These are phyloP conservation scores for Aporophyla lueneburgensis DNA, from an alignment of 2,888 invertebrate genomes.

Conservation along the genomic window DNA sequence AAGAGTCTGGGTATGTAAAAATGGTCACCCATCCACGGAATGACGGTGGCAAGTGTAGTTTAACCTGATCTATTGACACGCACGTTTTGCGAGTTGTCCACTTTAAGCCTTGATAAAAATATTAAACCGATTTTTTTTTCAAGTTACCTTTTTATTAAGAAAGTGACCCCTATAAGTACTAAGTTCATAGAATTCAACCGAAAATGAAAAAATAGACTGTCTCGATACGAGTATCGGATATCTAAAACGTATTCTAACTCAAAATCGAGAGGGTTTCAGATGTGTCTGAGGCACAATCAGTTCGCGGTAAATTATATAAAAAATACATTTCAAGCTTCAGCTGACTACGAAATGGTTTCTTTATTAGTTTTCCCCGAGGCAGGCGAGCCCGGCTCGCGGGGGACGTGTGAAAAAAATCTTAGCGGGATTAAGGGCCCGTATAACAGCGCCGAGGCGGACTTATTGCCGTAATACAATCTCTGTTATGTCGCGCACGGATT, in stretches of 20 bases:
- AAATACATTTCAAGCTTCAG: slow-evolving; percentile 91
- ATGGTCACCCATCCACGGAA: too few relatives aligned
- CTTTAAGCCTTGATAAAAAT: not conserved
- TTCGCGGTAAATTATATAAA: slow-evolving; percentile 91
- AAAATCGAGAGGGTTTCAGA: slow-evolving; percentile 74
- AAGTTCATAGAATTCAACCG: not conserved
- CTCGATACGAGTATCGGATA: not conserved
- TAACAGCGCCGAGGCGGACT: slow-evolving; percentile 85
- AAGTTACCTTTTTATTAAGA: not conserved
- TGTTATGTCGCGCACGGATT: slow-evolving; percentile 88
- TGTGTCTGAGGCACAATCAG: slow-evolving; percentile 84
- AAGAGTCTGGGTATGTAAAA: too few relatives aligned
- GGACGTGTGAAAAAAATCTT: slow-evolving; percentile 89
- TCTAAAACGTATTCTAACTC: slow-evolving; percentile 18
- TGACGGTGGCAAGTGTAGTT: too few relatives aligned
- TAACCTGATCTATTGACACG: too few relatives aligned
- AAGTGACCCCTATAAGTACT: not conserved
- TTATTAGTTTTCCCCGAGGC: slow-evolving; percentile 90
- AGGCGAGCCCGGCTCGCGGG: slow-evolving; percentile 74
- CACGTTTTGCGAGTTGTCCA: too few relatives aligned
- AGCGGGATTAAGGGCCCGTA: slow-evolving; percentile 87
- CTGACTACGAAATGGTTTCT: slow-evolving; percentile 90
- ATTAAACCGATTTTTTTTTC: not conserved
- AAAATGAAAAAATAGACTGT: not conserved
- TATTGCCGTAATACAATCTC: slow-evolving; percentile 90